Percentiles rank a stretch among this genome's conserved stretches.
These are phyloP conservation scores for Cosmia pyralina DNA, from an alignment of 2,888 invertebrate species.

Conservation along the genomic window DNA sequence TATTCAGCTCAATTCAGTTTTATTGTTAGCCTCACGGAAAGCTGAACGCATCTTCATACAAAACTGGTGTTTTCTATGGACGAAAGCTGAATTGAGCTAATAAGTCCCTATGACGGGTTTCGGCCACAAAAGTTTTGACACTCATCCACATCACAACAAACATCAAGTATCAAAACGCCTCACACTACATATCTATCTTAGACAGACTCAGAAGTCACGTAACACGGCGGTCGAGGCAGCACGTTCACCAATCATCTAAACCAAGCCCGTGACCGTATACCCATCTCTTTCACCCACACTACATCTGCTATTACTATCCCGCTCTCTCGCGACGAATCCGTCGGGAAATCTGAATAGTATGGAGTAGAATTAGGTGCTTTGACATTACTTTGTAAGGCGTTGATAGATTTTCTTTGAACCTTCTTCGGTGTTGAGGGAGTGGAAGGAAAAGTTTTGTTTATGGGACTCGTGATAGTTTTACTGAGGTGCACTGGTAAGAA, in stretches of 20 bases:
- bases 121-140: background rate
- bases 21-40: too few relatives aligned
- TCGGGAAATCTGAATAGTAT: slow-evolving; percentile 88
- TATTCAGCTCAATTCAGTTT: too few relatives aligned
- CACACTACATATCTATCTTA: slow-evolving; percentile 64
- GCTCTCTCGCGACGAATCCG: slow-evolving; percentile 76
- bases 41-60: too few relatives aligned
- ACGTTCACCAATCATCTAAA: slow-evolving; percentile 89
- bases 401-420: slow-evolving; percentile 86
- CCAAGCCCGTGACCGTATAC: slow-evolving; percentile 85
- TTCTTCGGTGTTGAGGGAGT: slow-evolving; percentile 67
- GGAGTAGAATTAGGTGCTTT: slow-evolving; percentile 87
- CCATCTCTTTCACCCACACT: slow-evolving; percentile 71
- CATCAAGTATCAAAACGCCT: slow-evolving; percentile 78
- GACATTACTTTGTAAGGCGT: slow-evolving; percentile 85
- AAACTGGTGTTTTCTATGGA: too few relatives aligned
- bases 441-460: slow-evolving; percentile 47
- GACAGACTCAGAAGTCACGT: slow-evolving; percentile 84
- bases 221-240: slow-evolving; percentile 85
- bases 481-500: slow-evolving; percentile 11
- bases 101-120: too few relatives aligned
- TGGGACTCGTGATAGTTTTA: slow-evolving; percentile 41
- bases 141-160: slow-evolving; percentile 6
- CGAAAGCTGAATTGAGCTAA: too few relatives aligned
- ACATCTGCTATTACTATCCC: slow-evolving; percentile 62